Base-by-base conservation (phyloP, 2,113 vertebrate genomes). In the Cephalopterus ornatus region DNA sequence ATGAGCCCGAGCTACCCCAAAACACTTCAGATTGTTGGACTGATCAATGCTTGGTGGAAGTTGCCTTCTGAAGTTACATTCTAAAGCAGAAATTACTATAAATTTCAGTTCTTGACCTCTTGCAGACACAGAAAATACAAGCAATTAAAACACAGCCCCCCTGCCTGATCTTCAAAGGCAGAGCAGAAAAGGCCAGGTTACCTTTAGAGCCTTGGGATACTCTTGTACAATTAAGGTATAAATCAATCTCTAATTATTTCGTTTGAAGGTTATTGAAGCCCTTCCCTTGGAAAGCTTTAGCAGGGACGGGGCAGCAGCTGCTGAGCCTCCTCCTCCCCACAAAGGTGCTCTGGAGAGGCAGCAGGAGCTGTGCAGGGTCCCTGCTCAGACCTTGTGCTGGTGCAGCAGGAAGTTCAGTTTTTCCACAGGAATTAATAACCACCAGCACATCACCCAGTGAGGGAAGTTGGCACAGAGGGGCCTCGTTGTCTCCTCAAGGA, bases 81-180 rank as follows among this genome's bases (percentile, higher is more conserved):
- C 22, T 33, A 1, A 56, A 47, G 58, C 17, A 58, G 47, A 66
- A 65, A 52, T 91, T 85, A 44, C 70, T 21, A 13, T 55, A 61
- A 80, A 80, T 55, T 63, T 46, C 78, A 74, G 85, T 46, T 58
- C 89, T 30, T 87, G 81, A 83, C 75, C 95, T 95, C 78, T 83
- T 39, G 63, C 68, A 95, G 94, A 85, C 83, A 90, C 58, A 83
- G 85, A 94, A 95, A 95, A 73, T 27, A 47, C 59, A 95, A 89
- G 91, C 24, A 98, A 97, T 98, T 97, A 95, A 78, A 97, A 74
- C 42, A 76, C 47, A 20, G 71, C 91, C 92, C 83, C 94, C 83
- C 73, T 71, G 61, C 55, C 89, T 96, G 91, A 88, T 95, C 92
- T 97, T 93, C 97, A 96, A 97, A 98, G 95, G 97, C 96, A 96